Evolutionary conservation across 2,797 vertebrate species (phyloP), one percentile per base, ranked within the genome.

Genomic region (Anguilla pacifica): DNA sequence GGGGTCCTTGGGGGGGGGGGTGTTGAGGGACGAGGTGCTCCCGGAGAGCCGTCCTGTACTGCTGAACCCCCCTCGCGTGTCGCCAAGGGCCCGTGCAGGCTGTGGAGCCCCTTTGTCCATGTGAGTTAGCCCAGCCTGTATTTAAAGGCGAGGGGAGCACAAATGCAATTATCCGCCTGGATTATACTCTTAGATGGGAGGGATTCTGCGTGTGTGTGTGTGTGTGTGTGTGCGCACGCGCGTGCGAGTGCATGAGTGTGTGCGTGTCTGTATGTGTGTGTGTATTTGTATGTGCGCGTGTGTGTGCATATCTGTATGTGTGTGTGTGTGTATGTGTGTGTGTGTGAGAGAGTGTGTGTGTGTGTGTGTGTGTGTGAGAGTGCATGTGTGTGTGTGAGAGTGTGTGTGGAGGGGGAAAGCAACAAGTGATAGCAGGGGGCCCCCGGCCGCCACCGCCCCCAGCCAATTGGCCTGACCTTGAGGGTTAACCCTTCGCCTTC

Each of bases 91-190:
- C 10, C 17, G 0, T n/a, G 43, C 81, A 51, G n/a, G 84, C 59
- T 86, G 46, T 6, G 0, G 77, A 1, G 85, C 92, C 91, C 93
- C 10, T 55, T 88, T 86, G 91, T 88, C 91, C 87, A 67, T 72
- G 77, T 91, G 92, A 92, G 94, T 94, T 92, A 93, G 90, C 59
- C 70, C 70, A 86, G 92, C 82, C 87, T 91, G 88, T 91, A 90
- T 93, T 93, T 94, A 92, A 94, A 91, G 90, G 86, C 91, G 86
- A 1, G 89, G 92, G 90, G 91, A 92, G 91, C 87, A 88, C 89
- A 67, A 64, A 91, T 77, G 88, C 90, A 93, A 92, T 94, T 93
- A 93, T 87, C 91, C 88, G 86, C 86, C 89, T 87, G 92, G 92
- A 93, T 94, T 94, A 92, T 43, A 89, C 89, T 89, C 88, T 86